Conservation (phyloP, 1,140 invertebrate species). For the Hypsibius dujardini region DNA sequence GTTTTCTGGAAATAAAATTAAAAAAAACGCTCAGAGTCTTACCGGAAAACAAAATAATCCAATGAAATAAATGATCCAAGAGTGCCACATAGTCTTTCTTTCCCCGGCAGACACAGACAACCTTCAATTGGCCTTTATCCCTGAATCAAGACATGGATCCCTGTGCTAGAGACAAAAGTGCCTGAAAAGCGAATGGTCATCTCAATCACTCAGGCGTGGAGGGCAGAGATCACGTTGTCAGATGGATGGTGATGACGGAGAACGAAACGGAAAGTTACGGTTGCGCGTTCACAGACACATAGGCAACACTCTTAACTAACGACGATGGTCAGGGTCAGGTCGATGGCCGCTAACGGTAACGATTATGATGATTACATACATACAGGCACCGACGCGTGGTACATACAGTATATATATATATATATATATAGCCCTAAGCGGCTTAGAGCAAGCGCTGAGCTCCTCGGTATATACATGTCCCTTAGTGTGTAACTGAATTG, state of each 20-base stretch:
- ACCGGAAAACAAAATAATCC: not conserved
- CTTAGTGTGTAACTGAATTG: not conserved
- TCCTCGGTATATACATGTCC: not conserved
- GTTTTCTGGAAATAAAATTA: not conserved
- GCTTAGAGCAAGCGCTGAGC: not conserved
- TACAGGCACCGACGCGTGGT: not conserved
- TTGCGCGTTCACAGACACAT: not conserved
- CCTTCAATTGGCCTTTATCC: no score
- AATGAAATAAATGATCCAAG: not conserved
- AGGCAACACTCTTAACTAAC: not conserved
- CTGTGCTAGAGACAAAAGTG: no score
- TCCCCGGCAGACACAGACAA: no score
- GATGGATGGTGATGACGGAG: no score
- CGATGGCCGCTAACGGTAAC: constrained; percentile 2
- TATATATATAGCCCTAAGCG: not conserved
- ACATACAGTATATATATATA: not conserved
- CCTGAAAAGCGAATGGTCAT: no score
- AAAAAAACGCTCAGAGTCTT: not conserved
- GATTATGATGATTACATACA: not conserved
- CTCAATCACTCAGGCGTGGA: no score
- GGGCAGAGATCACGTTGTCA: no score
- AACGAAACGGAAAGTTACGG: no score
- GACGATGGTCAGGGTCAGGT: constrained; percentile 3
- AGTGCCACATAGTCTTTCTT: not conserved
- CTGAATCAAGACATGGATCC: no score